Conservation (phyloP, 2,888 invertebrate genomes). For the Galerucella calmariensis region DNA sequence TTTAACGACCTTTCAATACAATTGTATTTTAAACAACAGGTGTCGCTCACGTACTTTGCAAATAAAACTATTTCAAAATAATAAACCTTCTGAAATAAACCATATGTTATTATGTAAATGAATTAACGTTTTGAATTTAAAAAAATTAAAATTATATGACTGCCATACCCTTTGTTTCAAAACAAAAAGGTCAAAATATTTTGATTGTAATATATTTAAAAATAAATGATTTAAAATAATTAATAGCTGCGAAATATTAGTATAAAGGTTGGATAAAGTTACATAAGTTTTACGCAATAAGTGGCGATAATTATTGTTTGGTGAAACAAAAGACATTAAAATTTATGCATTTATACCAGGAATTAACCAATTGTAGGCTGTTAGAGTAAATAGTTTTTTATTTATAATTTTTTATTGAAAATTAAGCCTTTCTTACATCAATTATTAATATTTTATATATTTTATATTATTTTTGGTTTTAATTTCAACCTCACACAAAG, state of each 20-base stretch:
- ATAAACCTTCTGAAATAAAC: not conserved
- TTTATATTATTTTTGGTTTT: too few relatives aligned
- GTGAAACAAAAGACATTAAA: not conserved
- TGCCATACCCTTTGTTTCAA: not conserved
- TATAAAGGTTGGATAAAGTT: constrained; percentile 2
- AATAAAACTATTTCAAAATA: too few relatives aligned
- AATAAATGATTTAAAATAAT: not conserved
- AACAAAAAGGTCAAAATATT: constrained; percentile 1
- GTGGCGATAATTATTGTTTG: not conserved
- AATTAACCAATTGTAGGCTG: too few relatives aligned
- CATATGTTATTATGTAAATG: not conserved
- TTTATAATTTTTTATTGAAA: too few relatives aligned
- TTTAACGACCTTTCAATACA: not conserved
- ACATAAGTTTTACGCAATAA: not conserved
- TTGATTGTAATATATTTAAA: not conserved
- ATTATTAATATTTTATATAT: too few relatives aligned
- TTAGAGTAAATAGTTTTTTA: too few relatives aligned
- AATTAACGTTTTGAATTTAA: not conserved
- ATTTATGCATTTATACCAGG: not conserved
- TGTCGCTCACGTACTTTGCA: not conserved
- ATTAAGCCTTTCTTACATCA: too few relatives aligned
- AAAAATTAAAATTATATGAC: not conserved
- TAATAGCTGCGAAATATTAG: not conserved
- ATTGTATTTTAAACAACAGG: not conserved
- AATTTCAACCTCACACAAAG: too few relatives aligned